A percentile compares a stretch with the other conserved stretches of the same genome.
These are phyloP conservation scores for Hyperoplus lanceolatus DNA, from an alignment of 2,797 vertebrate species.

Conservation along the genomic window DNA sequence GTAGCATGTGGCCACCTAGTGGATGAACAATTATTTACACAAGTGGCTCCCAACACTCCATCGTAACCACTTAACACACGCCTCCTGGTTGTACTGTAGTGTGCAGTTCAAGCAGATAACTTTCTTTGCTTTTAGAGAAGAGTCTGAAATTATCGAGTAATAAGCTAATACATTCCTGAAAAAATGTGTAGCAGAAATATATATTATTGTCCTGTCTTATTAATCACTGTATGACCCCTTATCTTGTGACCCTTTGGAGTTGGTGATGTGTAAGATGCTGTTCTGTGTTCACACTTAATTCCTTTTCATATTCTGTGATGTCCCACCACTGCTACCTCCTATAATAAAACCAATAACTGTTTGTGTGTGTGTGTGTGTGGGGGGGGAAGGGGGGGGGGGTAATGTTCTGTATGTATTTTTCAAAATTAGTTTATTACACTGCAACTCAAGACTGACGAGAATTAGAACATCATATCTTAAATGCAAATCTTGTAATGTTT, in stretches of 20 bases:
- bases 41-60: background rate
- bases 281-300: conserved; percentile 29
- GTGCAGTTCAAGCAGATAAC: background rate
- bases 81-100: background rate
- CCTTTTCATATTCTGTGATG: conserved; percentile 23
- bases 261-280: conserved; percentile 13
- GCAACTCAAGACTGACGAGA: conserved; percentile 12
- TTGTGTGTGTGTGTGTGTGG: background rate
- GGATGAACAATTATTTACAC: conserved; percentile 32
- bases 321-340: background rate
- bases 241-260: background rate
- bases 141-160: background rate
- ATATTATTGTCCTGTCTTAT: background rate
- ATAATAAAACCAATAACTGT: conserved; percentile 5
- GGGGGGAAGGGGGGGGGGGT: background rate
- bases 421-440: background rate
- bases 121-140: background rate
- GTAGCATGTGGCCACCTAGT: conserved; percentile 70
- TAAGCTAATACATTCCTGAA: background rate
- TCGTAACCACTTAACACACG: background rate
- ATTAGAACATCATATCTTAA: background rate
- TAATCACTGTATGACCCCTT: background rate
- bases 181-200: background rate
- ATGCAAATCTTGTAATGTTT: background rate
- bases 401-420: conserved; percentile 11